These are phyloP conservation scores for Dromius quadrimaculatus DNA, from an alignment of 2,888 invertebrate genomes.

Conservation along the genomic window DNA sequence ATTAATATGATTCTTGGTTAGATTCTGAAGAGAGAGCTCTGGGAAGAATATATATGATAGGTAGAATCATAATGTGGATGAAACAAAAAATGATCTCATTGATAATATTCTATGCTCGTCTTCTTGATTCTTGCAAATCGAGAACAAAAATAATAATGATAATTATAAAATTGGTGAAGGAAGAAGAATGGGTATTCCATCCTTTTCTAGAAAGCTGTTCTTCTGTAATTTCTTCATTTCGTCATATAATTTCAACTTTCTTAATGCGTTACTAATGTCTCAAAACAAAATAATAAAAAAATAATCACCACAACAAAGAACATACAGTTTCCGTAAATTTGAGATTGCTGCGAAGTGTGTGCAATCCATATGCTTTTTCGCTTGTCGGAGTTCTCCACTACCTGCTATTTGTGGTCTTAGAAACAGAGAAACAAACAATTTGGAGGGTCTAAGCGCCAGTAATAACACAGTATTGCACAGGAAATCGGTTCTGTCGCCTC, in stretches of 20 bases:
- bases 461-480: conserved; percentile 5
- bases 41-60: no score
- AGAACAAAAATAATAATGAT: no score
- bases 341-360: neutral
- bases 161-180: no score
- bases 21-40: no score
- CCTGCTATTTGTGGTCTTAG: neutral
- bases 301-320: neutral
- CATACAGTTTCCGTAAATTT: neutral
- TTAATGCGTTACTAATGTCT: conserved; percentile 1
- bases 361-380: neutral
- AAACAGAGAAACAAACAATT: conserved; percentile 5
- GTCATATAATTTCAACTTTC: neutral
- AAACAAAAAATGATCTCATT: no score
- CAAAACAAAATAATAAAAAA: neutral
- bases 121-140: no score
- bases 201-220: no score
- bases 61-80: no score
- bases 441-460: neutral
- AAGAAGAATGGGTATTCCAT: no score
- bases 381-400: neutral
- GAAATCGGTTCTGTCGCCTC: conserved; percentile 7
- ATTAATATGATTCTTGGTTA: no score
- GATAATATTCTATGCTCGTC: no score
- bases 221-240: conserved; percentile 4